A percentile compares a stretch with the other conserved stretches of the same genome.
Evolutionary conservation across 2,113 vertebrate genomes (phyloP).

Genomic region (Aplodontia rufa): DNA sequence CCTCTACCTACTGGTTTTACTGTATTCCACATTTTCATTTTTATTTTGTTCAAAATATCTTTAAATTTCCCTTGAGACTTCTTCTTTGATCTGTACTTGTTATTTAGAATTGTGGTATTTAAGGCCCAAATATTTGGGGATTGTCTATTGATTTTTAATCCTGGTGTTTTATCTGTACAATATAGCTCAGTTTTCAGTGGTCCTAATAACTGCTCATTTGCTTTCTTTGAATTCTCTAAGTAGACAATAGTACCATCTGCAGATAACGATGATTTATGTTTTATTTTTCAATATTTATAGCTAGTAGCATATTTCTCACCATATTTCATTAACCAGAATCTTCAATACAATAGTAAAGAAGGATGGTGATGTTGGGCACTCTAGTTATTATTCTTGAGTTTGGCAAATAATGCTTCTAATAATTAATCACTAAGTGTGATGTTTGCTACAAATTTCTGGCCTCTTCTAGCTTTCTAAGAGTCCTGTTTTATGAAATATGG

Average conservation of each 20-base stretch:
- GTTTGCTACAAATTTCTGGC: neutral
- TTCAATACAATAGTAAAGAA: neutral
- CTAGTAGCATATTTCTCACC: neutral
- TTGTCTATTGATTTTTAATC: conserved; percentile 4
- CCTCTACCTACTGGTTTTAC: neutral
- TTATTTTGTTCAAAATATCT: conserved; percentile 6
- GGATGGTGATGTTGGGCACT: neutral
- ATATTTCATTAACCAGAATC: neutral
- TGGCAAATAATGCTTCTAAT: conserved; percentile 23
- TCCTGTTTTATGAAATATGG: conserved; percentile 21
- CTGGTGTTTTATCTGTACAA: neutral
- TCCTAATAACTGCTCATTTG: conserved; percentile 5
- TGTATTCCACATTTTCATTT: conserved; percentile 26
- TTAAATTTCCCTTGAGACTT: neutral
- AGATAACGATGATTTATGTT: conserved; percentile 14
- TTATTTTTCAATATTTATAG: neutral
- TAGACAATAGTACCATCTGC: neutral
- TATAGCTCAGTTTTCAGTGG: conserved; percentile 8
- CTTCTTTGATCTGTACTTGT: neutral
- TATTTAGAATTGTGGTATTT: conserved; percentile 31
- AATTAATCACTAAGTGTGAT: neutral
- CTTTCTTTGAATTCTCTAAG: neutral
- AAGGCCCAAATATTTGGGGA: neutral
- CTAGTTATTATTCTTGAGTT: conserved; percentile 6
- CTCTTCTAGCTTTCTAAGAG: neutral